phyloP scores from a whole-genome alignment of 2,888 invertebrate species.

The Chrysina gloriosa region DNA sequence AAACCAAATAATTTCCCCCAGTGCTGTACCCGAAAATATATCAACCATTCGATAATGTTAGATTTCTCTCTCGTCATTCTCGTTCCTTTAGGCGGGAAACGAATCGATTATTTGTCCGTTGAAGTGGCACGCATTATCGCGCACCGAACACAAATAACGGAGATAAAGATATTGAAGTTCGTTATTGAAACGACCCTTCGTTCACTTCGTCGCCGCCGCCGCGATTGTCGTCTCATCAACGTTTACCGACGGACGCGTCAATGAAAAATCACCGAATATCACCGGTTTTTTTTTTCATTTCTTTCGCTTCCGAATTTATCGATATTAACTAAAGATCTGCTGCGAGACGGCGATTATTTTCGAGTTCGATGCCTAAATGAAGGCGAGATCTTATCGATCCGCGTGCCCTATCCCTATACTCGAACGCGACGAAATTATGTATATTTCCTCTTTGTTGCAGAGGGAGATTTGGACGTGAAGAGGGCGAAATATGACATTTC shows the following conservation, averaged over 20 bases:
- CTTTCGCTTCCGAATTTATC: background rate
- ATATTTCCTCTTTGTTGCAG: no score
- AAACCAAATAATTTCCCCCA: background rate
- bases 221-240: slow-evolving; percentile 13
- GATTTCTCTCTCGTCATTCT: background rate
- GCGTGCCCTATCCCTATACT: no score
- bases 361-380: no score
- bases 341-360: no score
- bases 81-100: background rate
- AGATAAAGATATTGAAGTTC: slow-evolving; percentile 27
- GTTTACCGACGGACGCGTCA: background rate
- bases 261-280: background rate
- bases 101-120: slow-evolving; percentile 30
- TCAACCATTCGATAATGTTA: background rate
- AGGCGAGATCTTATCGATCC: no score
- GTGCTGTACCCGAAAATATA: background rate
- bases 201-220: background rate
- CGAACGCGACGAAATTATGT: no score
- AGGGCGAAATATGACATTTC: no score
- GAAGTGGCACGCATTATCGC: slow-evolving; percentile 11
- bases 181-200: slow-evolving; percentile 29
- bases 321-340: no score
- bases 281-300: background rate
- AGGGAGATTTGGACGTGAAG: no score
- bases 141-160: slow-evolving; percentile 21